phyloP scores from a whole-genome alignment of 2,888 invertebrate genomes.

The Ophion obscuratus region DNA sequence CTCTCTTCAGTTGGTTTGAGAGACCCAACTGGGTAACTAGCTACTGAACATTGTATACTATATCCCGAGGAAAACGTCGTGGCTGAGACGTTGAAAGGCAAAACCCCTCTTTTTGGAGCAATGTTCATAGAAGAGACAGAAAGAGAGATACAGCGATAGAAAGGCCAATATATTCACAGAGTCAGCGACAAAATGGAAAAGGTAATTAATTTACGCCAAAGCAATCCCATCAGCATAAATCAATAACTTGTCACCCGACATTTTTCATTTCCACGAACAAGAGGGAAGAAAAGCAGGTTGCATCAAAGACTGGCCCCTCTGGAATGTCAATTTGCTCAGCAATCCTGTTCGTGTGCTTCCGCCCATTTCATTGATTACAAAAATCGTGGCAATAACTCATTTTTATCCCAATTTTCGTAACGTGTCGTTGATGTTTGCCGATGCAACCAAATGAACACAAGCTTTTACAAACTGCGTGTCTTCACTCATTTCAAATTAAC shows the following conservation, averaged over 20 bases:
- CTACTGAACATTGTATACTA: constrained; percentile 35
- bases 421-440: constrained; percentile 30
- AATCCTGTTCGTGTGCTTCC: no score
- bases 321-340: no score
- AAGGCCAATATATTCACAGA: neutral
- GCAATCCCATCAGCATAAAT: neutral
- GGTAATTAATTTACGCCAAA: neutral
- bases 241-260: neutral
- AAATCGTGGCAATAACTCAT: constrained; percentile 12
- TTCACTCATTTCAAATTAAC: constrained; percentile 61
- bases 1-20: constrained; percentile 41
- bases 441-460: constrained; percentile 41
- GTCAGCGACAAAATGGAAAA: neutral
- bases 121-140: constrained; percentile 31
- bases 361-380: neutral
- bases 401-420: constrained; percentile 28
- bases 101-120: neutral
- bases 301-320: no score
- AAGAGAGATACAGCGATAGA: constrained; percentile 12
- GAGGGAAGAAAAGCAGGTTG: neutral
- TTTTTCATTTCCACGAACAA: neutral
- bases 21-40: constrained; percentile 53
- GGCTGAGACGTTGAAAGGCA: constrained; percentile 30
- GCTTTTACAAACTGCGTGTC: constrained; percentile 17
- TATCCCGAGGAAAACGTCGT: constrained; percentile 39